Evolutionary conservation across 2,113 vertebrate genomes (phyloP), one percentile per base, ranked within the genome.

Genomic region (Cathartes aura): DNA sequence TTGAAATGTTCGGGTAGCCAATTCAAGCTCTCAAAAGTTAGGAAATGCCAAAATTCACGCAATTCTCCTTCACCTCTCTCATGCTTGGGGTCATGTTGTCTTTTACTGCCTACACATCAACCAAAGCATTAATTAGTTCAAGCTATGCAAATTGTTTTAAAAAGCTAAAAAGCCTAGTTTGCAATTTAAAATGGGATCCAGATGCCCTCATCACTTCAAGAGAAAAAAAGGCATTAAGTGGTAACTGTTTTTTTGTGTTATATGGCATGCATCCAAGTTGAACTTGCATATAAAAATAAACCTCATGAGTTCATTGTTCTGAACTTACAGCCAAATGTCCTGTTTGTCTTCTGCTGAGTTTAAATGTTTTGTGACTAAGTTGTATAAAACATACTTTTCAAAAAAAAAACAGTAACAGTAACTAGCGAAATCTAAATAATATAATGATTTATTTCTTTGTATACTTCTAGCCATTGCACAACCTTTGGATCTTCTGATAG

Each of bases 201-300:
- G 94, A 83, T 95, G 96, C 93, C 93, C 76, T 95, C 90, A 47
- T 87, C 74, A 42, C 95, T 97, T 87, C 59, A 84, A 93, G 88
- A 76, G 90, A 92, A 85, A 84, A 81, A 90, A 86, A 96, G 45
- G 73, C 64, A 94, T 59, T 87, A 95, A 96, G 90, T 96, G 89
- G 71, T 95, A 85, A 89, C 73, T 89, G 75, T 1, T 59, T 97
- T 98, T 95, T 90, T 94, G 74, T 92, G 94, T 91, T 94, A 73
- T 9, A 55, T 96, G 97, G 96, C 87, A 96, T 0, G 1, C 15
- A 8, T 94, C 97, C 98, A 98, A 95, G 64, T 67, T 18, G 67
- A 90, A 96, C 89, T 87, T 90, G 80, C 55, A 74, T 83, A 90
- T 92, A 97, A 98, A 98, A 98, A 98, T 97, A 97, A 98, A 96